Conservation (phyloP, 1,140 invertebrate species). For the Palaemon carinicauda region DNA sequence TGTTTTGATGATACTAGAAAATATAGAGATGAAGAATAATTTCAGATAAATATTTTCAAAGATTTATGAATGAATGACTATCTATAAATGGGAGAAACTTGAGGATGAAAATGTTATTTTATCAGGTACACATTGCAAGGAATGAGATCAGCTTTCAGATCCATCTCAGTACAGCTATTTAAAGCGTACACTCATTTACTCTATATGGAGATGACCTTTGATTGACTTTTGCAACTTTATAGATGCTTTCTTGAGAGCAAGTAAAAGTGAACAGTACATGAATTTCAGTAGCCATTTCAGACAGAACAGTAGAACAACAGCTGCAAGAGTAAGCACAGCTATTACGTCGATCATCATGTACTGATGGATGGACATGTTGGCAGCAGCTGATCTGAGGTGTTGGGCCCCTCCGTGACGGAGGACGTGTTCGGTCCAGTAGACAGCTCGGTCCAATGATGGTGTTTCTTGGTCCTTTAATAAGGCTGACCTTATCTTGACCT, state of each 20-base stretch:
- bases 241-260: neutral
- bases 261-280: neutral
- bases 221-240: neutral
- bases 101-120: no score
- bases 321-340: conserved; percentile 15
- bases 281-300: neutral
- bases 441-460: conserved; percentile 32
- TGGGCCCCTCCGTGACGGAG: conserved; percentile 67
- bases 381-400: conserved; percentile 65
- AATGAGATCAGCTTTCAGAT: no score
- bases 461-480: conserved; percentile 56
- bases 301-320: neutral
- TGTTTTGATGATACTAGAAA: no score
- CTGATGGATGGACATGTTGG: conserved; percentile 37
- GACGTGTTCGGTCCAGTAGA: conserved; percentile 70
- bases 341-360: conserved; percentile 54
- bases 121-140: no score
- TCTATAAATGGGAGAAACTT: no score
- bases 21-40: no score
- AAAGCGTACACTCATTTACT: neutral
- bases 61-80: no score
- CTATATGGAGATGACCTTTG: neutral
- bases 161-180: no score
- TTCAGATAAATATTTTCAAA: no score
- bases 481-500: conserved; percentile 19